Conservation (phyloP, 2,797 vertebrate species). For the Smutsia gigantea region DNA sequence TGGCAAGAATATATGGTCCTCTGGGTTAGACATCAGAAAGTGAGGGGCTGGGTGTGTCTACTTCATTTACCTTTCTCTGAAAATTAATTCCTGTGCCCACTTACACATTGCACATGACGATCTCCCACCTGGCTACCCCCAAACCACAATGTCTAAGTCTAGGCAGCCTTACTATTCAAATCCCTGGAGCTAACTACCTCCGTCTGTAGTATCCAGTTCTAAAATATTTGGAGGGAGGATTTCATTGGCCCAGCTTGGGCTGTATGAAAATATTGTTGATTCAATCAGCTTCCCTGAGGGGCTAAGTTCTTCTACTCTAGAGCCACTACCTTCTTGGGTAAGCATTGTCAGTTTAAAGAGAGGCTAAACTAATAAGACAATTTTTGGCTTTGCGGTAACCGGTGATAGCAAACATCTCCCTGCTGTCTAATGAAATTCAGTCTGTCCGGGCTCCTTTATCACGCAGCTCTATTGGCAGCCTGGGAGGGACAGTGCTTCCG, state of each 20-base stretch:
- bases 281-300: background rate
- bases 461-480: background rate
- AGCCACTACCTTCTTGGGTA: background rate
- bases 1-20: background rate
- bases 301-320: background rate
- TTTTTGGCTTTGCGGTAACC: background rate
- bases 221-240: background rate
- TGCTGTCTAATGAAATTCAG: background rate
- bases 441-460: background rate
- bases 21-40: background rate
- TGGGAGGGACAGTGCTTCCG: background rate
- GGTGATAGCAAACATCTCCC: background rate
- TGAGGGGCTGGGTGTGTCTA: background rate
- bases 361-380: background rate
- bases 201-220: background rate
- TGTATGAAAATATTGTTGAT: background rate
- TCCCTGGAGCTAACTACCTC: background rate
- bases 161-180: background rate
- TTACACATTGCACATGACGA: background rate
- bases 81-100: background rate
- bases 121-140: background rate
- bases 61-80: background rate
- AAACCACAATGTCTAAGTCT: background rate
- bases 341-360: background rate
- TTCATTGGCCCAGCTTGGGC: background rate